Evolutionary conservation across 2,113 vertebrate species (phyloP), one percentile per base, ranked within the genome.

Genomic region (Climacteris rufus): DNA sequence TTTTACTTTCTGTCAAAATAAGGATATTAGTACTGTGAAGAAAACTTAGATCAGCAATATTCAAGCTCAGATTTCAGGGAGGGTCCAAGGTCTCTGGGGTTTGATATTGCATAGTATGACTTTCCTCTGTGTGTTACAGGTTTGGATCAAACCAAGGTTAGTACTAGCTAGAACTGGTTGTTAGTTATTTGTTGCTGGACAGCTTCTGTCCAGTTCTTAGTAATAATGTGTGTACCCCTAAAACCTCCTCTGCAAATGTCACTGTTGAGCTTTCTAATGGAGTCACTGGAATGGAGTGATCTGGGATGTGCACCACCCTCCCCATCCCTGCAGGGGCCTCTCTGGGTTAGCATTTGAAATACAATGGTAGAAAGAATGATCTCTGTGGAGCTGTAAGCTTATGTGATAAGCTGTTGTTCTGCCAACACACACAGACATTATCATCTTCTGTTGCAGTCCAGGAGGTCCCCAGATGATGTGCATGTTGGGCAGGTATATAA

Each of bases 251-350:
- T 42, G 25, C 47, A 72, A 77, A 69, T n/a, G 50, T 13, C 65
- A 70, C 20, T 35, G 31, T 44, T 78, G 81, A 35, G 74, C 42
- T 87, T 56, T n/a, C 42, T 53, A 60, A 78, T 31, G 14, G 37
- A 65, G 75, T 8, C 21, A 21, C 24, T 53, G 74, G 52, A 70
- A n/a, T 7, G 30, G 52, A 63, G 28, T 30, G 60, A 79, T 71
- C 37, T 0, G 33, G 61, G n/a, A 42, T 47, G 30, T 94, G 93
- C 71, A 96, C 37, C 82, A 59, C 70, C 50, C 42, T 87, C 54
- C 30, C 19, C 33, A 39, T 50, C 92, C 94, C 94, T 96, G 94
- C 92, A 97, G 95, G 86, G 92, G 94, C 87, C 95, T 93, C 96
- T 93, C 70, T 14, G 75, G 57, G 44, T 87, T 91, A 93, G 87